Percentiles rank a stretch among this genome's conserved stretches.
Conservation (phyloP, 92 coral and sea anemone species). For the Zoanthus solanderi region DNA sequence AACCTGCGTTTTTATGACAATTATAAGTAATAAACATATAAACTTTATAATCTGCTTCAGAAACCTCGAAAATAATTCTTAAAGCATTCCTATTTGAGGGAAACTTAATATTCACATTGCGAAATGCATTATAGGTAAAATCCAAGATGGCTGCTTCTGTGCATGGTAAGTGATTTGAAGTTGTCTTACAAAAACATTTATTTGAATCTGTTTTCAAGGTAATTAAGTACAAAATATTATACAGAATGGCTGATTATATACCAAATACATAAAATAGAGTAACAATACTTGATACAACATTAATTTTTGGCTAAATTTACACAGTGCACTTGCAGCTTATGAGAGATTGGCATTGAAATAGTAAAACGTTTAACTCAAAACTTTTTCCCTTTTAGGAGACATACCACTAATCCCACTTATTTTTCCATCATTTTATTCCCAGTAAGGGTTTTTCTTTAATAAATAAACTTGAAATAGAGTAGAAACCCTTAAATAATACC, state of each 20-base stretch:
- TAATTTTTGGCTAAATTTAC: slow-evolving; percentile 1
- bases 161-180: neutral
- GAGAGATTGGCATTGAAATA: slow-evolving; percentile 32
- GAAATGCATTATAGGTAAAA: neutral
- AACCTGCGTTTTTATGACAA: too few relatives aligned
- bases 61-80: neutral
- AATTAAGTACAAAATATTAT: neutral
- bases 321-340: slow-evolving; percentile 25
- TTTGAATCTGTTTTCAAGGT: neutral
- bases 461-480: slow-evolving; percentile 44
- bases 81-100: neutral
- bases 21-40: too few relatives aligned
- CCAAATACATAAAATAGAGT: neutral
- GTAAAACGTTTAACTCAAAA: slow-evolving; percentile 34
- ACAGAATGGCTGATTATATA: neutral
- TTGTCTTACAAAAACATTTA: neutral
- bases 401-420: slow-evolving; percentile 27
- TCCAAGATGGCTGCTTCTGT: neutral
- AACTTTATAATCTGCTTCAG: too few relatives aligned
- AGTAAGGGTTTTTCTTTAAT: slow-evolving; percentile 28
- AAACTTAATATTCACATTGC: neutral
- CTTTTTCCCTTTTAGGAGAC: slow-evolving; percentile 25
- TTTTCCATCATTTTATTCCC: slow-evolving; percentile 29
- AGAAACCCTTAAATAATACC: slow-evolving; percentile 31
- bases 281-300: neutral